A percentile compares a stretch with the other conserved stretches of the same genome.
phyloP scores from a whole-genome alignment of 2,888 invertebrate genomes.

The Cryptops parisi region DNA sequence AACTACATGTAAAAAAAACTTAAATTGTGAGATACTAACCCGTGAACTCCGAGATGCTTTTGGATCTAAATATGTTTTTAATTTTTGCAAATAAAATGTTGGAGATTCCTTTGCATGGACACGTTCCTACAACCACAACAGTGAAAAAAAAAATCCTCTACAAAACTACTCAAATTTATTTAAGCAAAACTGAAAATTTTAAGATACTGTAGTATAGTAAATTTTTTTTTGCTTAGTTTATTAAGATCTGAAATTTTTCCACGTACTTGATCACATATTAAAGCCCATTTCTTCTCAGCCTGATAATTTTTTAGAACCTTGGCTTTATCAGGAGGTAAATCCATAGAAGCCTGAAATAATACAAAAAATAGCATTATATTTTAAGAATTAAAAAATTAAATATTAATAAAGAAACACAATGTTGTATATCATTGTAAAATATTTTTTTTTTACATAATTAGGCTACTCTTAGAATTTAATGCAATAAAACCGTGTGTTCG shows the following conservation, averaged over 20 bases:
- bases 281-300: constrained; percentile 98
- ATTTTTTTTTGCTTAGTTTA: no score
- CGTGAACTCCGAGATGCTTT: constrained; percentile 88
- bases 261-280: constrained; percentile 93
- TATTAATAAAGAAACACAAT: no score
- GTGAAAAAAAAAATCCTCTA: constrained; percentile 8
- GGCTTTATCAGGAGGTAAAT: constrained; percentile 96
- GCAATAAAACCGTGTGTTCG: no score
- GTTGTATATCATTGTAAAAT: no score
- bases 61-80: constrained; percentile 89
- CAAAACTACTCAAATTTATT: not conserved
- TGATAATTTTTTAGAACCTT: constrained; percentile 67
- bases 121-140: constrained; percentile 57
- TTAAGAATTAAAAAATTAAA: no score
- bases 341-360: constrained; percentile 86
- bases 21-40: constrained; percentile 44
- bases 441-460: no score
- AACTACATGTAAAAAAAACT: not conserved
- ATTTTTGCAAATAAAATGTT: constrained; percentile 85
- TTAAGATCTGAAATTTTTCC: not conserved
- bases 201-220: no score
- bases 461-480: no score
- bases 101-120: constrained; percentile 98
- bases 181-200: not conserved
- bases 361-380: no score